Percentiles rank a stretch among this genome's conserved stretches.
These are phyloP conservation scores for Holacanthella duospinosa DNA, from an alignment of 2,888 invertebrate genomes.

Conservation along the genomic window DNA sequence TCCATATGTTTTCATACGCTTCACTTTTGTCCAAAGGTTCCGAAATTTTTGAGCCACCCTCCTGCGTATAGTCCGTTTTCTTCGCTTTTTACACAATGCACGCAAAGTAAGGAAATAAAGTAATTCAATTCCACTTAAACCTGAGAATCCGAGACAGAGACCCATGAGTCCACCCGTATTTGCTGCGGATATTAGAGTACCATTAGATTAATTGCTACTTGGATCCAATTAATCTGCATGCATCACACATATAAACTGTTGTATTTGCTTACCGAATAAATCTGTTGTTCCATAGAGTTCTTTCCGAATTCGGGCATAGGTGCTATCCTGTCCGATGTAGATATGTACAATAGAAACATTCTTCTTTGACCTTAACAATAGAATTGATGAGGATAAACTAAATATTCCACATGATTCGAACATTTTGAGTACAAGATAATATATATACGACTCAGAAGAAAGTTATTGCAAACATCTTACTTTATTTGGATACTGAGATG, in stretches of 20 bases:
- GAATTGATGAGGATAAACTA: too few relatives aligned
- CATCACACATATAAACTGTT: too few relatives aligned
- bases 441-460: too few relatives aligned
- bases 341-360: slow-evolving; percentile 33
- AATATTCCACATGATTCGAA: too few relatives aligned
- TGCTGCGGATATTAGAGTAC: too few relatives aligned
- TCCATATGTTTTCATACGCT: neutral
- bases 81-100: slow-evolving; percentile 13
- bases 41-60: slow-evolving; percentile 1
- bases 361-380: slow-evolving; percentile 19
- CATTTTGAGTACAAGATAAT: too few relatives aligned
- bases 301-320: slow-evolving; percentile 29
- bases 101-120: slow-evolving; percentile 23
- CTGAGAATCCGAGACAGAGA: slow-evolving; percentile 22
- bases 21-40: neutral
- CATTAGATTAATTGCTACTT: neutral
- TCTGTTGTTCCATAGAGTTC: slow-evolving; percentile 30
- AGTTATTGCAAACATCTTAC: too few relatives aligned
- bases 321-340: slow-evolving; percentile 27
- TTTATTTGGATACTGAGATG: too few relatives aligned
- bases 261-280: slow-evolving; percentile 32
- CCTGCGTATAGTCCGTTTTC: neutral
- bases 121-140: slow-evolving; percentile 19
- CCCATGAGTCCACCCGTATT: slow-evolving; percentile 26
- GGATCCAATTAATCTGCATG: neutral